Conservation (phyloP, 2,113 vertebrate species). For the Sminthopsis crassicaudata region DNA sequence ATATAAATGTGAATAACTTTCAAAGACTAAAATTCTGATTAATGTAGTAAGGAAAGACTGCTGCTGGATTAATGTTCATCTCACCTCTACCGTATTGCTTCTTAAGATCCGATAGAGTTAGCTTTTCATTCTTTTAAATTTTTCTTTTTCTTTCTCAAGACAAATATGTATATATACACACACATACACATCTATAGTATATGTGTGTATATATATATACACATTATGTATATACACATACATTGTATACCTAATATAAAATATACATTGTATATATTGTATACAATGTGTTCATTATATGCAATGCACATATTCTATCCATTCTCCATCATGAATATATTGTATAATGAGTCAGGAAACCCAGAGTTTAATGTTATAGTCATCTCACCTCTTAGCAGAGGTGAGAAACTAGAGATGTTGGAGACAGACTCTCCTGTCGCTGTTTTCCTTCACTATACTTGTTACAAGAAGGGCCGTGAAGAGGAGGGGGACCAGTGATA, state of each 20-base stretch:
- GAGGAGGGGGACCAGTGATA: background rate
- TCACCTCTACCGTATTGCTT: background rate
- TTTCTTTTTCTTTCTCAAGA: constrained; percentile 29
- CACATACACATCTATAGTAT: too few relatives aligned
- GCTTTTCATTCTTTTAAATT: background rate
- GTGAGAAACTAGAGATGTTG: background rate
- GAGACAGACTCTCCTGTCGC: background rate
- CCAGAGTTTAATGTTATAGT: background rate
- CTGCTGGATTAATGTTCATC: too few relatives aligned
- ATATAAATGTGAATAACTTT: background rate
- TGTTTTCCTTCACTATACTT: background rate
- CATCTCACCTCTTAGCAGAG: background rate
- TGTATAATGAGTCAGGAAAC: background rate
- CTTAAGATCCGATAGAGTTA: background rate
- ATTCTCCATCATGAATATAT: too few relatives aligned
- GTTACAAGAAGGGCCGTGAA: background rate
- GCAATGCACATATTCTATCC: too few relatives aligned
- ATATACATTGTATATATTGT: too few relatives aligned
- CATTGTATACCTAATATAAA: too few relatives aligned
- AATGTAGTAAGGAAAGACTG: background rate
- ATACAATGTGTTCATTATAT: too few relatives aligned
- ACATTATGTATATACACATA: too few relatives aligned
- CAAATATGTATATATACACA: too few relatives aligned
- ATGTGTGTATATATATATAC: too few relatives aligned
- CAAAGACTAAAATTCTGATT: background rate